Conservation (phyloP, 2,113 vertebrate genomes). For the Stegastes partitus region DNA sequence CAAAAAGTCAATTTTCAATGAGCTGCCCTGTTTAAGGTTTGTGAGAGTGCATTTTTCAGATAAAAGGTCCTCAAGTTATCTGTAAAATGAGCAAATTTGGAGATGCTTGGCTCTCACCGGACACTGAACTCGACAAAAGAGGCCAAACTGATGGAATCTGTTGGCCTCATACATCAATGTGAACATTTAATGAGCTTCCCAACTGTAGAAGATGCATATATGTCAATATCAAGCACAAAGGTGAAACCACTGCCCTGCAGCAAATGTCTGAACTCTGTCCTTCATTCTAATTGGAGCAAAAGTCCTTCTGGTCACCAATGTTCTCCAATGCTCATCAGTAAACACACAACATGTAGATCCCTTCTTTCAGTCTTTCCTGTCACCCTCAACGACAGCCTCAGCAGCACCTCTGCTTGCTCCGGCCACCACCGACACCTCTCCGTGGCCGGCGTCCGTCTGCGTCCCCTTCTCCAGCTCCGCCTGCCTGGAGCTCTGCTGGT, state of each 20-base stretch:
- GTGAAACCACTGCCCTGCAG: conserved; percentile 48
- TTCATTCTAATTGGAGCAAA: not conserved
- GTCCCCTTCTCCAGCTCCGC: conserved; percentile 35
- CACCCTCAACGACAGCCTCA: not conserved
- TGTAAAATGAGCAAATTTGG: not conserved
- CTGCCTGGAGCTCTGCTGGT: conserved; percentile 59
- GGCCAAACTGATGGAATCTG: not conserved
- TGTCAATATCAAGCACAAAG: conserved; percentile 15
- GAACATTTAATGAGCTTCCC: not conserved
- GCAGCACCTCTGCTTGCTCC: conserved; percentile 26
- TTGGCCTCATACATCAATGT: not conserved
- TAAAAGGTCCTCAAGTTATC: not conserved
- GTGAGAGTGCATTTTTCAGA: not conserved
- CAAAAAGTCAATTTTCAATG: not conserved
- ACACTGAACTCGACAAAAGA: not conserved
- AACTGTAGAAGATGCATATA: conserved; percentile 13
- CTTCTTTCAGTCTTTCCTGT: conserved; percentile 32
- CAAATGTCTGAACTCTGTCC: not conserved
- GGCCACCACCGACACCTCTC: conserved; percentile 55
- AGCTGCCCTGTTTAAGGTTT: not conserved
- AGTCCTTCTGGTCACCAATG: not conserved
- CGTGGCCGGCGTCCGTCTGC: conserved; percentile 16
- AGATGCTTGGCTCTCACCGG: not conserved
- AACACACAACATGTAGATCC: not conserved
- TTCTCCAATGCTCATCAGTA: not conserved